Base-by-base conservation (phyloP, 2,888 invertebrate genomes). In the Pyrgus malvae region DNA sequence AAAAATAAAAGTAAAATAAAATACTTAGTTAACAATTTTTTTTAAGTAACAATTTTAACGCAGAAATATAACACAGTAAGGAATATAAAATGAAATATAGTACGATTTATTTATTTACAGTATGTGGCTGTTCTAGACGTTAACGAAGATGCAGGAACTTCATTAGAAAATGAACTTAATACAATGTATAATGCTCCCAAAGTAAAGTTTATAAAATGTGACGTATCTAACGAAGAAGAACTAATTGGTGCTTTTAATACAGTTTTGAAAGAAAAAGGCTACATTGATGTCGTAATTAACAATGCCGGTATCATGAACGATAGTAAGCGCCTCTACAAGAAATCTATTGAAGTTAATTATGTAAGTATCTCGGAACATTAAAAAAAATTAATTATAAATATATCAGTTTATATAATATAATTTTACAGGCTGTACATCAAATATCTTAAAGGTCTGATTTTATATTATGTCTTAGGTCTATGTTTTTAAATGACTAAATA, bases 241-340 rank as follows among this genome's bases (percentile, higher is more conserved):
- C 58, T 81, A 0, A 40, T 66, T 7, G 66, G 58, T 2, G 69
- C 65, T n/a, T 74, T 72, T 38, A 65, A 76, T 3, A 58, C 58
- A 2, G 68, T 74, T 0, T 45, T 67, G 2, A 58, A 66, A 7
- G 63, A 70, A 7, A 64, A 72, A 23, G 71, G 69, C 0, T 60
- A 65, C 12, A 60, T 79, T 6, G 78, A 78, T 27, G 64, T 70
- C 2, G 71, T 78, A 1, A 59, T 80, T 2, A 78, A 80, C 53
- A 75, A 75, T 40, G 77, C 76, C 37, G 76, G 73, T 0, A 70
- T 78, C 4, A 70, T 76, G 69, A 76, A 75, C 41, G 79, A 79
- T 27, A 49, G 4, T 2, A 54, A 62, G n/a, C 56, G 68, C 0
- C 33, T 58, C 8, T 79, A 75, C 38, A 73, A 66, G 54, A 76